Evolutionary conservation across 2,797 vertebrate genomes (phyloP).

Genomic region (Hyperoplus immaculatus): DNA sequence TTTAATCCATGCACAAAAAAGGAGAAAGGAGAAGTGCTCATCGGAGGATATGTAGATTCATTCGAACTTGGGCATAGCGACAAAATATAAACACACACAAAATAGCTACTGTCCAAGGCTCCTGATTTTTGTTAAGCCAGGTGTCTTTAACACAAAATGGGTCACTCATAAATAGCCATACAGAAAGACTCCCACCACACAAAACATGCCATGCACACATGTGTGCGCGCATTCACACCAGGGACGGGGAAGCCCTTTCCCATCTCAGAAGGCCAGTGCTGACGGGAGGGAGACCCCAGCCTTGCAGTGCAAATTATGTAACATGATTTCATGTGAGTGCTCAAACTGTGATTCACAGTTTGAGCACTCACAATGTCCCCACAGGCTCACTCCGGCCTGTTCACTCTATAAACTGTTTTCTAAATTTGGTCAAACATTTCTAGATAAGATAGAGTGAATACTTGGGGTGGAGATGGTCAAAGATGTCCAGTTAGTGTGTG

Average conservation of each 20-base stretch:
- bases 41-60: conserved; percentile 33
- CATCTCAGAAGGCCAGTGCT: conserved; percentile 25
- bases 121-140: conserved; percentile 13
- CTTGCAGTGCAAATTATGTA: conserved; percentile 41
- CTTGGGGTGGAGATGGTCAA: conserved; percentile 34
- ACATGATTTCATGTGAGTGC: conserved; percentile 47
- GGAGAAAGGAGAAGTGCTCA: conserved; percentile 40
- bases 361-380: conserved; percentile 20
- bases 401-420: neutral
- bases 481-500: conserved; percentile 14
- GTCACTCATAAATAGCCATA: conserved; percentile 9
- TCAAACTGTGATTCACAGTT: conserved; percentile 43
- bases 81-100: conserved; percentile 5
- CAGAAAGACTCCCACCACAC: conserved; percentile 7
- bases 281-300: conserved; percentile 56
- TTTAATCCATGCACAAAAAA: conserved; percentile 57
- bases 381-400: neutral
- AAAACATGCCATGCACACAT: conserved; percentile 13
- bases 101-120: conserved; percentile 2
- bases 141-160: conserved; percentile 22
- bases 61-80: conserved; percentile 10
- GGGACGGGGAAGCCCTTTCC: conserved; percentile 52
- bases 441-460: too few species aligned
- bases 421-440: neutral
- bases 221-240: conserved; percentile 15